Evolutionary conservation across 2,797 vertebrate genomes (phyloP).

Genomic region (Cercopithecus petaurista): DNA sequence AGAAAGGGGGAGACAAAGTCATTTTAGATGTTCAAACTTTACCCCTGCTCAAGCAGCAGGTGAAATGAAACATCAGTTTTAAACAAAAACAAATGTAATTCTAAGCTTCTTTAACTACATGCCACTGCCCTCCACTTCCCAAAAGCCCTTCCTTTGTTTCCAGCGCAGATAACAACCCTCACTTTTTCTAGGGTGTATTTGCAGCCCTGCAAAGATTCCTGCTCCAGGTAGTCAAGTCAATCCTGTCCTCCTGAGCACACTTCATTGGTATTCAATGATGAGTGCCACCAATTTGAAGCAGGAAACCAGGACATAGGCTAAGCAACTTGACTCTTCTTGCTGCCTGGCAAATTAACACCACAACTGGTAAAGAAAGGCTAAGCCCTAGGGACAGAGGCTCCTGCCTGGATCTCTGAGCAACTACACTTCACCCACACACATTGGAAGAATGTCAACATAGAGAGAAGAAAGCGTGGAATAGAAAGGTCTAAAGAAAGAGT

Average conservation of each 20-base stretch:
- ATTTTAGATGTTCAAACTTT: slow-evolving; percentile 36
- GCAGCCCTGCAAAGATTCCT: slow-evolving; percentile 43
- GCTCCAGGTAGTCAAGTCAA: slow-evolving; percentile 40
- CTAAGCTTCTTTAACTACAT: slow-evolving; percentile 23
- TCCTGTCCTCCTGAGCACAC: slow-evolving; percentile 6
- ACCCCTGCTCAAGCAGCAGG: neutral
- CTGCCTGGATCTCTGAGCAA: slow-evolving; percentile 63
- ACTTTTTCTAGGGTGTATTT: neutral
- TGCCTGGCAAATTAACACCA: slow-evolving; percentile 42
- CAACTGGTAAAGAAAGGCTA: slow-evolving; percentile 55
- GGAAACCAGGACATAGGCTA: slow-evolving; percentile 57
- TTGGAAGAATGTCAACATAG: slow-evolving; percentile 58
- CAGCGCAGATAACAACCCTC: neutral
- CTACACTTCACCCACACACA: slow-evolving; percentile 62
- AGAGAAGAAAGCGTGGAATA: slow-evolving; percentile 44
- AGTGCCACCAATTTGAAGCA: slow-evolving; percentile 50
- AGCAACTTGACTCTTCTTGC: slow-evolving; percentile 67
- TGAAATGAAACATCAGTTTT: neutral
- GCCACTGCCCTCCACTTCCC: neutral
- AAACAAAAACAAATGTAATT: neutral
- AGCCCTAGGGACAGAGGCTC: slow-evolving; percentile 56
- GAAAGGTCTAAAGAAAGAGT: slow-evolving; percentile 41
- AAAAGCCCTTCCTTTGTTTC: slow-evolving; percentile 29
- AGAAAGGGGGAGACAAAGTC: neutral
- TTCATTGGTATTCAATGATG: slow-evolving; percentile 57